These are phyloP conservation scores for Phataginus tricuspis DNA, from an alignment of 2,797 vertebrate genomes.

Conservation along the genomic window DNA sequence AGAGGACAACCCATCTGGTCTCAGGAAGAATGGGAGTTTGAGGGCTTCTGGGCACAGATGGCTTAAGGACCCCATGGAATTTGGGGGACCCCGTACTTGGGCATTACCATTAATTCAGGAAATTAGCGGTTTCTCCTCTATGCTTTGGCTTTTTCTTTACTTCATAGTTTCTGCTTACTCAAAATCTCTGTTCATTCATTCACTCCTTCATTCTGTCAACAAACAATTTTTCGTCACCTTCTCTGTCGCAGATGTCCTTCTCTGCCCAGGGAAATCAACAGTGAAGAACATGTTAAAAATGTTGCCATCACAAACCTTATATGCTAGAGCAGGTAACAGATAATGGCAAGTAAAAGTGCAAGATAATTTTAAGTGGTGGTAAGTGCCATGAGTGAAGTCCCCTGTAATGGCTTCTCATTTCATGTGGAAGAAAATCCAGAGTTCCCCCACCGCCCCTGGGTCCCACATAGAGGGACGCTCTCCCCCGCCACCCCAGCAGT, in stretches of 20 bases:
- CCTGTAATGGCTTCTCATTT: not conserved
- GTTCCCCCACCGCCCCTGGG: not conserved
- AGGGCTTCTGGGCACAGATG: not conserved
- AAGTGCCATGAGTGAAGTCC: not conserved
- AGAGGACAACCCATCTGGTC: not conserved
- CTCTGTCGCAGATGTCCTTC: not conserved
- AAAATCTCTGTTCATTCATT: not conserved
- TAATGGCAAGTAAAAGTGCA: not conserved
- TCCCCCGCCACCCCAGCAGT: fast-evolving
- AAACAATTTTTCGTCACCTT: not conserved
- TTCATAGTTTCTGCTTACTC: not conserved
- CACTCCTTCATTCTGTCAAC: not conserved
- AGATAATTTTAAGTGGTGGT: not conserved
- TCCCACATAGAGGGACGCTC: not conserved
- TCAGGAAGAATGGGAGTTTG: not conserved
- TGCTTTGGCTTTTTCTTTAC: not conserved
- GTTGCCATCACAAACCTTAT: not conserved
- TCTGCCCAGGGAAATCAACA: not conserved
- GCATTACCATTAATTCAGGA: not conserved
- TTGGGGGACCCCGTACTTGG: not conserved
- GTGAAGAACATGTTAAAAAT: not conserved
- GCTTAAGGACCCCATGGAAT: not conserved
- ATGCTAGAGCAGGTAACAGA: not conserved
- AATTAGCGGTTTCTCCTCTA: not conserved
- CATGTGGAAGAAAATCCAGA: not conserved